Conservation (phyloP, 2,113 vertebrate genomes). For the Saccopteryx bilineata region DNA sequence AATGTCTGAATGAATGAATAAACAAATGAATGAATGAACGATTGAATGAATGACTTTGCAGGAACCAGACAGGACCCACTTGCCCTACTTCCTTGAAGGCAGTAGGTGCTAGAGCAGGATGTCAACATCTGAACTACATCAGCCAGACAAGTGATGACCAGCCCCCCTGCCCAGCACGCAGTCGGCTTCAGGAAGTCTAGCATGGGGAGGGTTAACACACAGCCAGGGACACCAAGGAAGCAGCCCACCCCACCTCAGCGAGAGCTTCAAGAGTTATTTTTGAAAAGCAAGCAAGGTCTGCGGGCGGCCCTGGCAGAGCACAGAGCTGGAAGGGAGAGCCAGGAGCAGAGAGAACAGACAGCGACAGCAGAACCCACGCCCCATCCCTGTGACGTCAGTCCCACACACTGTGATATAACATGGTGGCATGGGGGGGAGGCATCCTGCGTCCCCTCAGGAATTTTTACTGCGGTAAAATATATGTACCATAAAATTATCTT, state of each 20-base stretch:
- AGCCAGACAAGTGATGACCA: neutral
- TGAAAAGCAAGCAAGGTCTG: conserved; percentile 75
- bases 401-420: conserved; percentile 69
- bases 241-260: conserved; percentile 48
- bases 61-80: neutral
- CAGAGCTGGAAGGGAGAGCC: conserved; percentile 60
- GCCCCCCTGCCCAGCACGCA: neutral
- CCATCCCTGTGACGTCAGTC: conserved; percentile 62
- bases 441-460: conserved; percentile 45
- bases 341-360: conserved; percentile 69
- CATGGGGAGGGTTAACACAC: neutral
- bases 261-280: conserved; percentile 77
- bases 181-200: neutral
- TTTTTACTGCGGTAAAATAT: conserved; percentile 33
- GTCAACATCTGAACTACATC: neutral
- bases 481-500: conserved; percentile 6
- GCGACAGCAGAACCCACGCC: conserved; percentile 60
- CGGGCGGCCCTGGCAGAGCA: conserved; percentile 78
- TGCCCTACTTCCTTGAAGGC: neutral
- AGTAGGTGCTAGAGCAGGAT: neutral
- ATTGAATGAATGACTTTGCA: neutral
- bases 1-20: neutral
- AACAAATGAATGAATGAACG: neutral
- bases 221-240: conserved; percentile 64
- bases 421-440: neutral